phyloP scores from a whole-genome alignment of 2,888 invertebrate genomes.

The Melieria omissa region DNA sequence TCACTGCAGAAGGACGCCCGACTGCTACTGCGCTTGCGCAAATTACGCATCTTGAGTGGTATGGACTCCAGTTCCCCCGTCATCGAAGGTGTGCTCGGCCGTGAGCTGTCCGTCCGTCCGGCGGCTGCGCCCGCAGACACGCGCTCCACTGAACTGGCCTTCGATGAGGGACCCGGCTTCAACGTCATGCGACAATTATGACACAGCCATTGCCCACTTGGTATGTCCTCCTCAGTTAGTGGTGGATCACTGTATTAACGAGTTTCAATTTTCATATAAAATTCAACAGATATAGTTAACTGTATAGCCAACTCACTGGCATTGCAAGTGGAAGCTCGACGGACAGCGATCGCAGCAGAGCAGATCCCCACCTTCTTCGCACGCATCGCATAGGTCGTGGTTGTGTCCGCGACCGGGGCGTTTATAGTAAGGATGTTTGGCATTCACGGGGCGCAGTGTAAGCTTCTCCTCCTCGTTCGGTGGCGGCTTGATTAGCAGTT shows the following conservation, averaged over 20 bases:
- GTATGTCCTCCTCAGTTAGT: conserved; percentile 87
- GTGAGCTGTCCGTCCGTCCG: conserved; percentile 55
- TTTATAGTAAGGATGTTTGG: conserved; percentile 85
- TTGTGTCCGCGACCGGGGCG: conserved; percentile 90
- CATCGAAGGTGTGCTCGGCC: conserved; percentile 58
- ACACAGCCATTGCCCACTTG: conserved; percentile 91
- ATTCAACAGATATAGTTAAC: not conserved
- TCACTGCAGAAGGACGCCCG: conserved; percentile 60
- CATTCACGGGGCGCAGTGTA: conserved; percentile 70
- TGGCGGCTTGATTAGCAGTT: conserved; percentile 89
- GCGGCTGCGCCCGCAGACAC: conserved; percentile 44
- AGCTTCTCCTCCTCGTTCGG: conserved; percentile 79
- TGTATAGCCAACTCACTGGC: conserved; percentile 78
- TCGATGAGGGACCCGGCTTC: conserved; percentile 64
- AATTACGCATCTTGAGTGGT: conserved; percentile 66
- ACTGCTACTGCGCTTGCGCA: conserved; percentile 64
- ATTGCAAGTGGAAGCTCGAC: conserved; percentile 93
- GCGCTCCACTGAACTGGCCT: conserved; percentile 67
- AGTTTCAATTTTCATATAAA: conserved; percentile 11
- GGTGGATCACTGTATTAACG: conserved; percentile 85
- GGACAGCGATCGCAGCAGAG: conserved; percentile 97
- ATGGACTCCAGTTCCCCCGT: conserved; percentile 56
- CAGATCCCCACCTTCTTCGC: conserved; percentile 93
- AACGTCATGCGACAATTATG: conserved; percentile 76
- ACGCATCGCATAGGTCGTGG: conserved; percentile 93